These are phyloP conservation scores for Hyperoplus lanceolatus DNA, from an alignment of 2,797 vertebrate genomes.

Conservation along the genomic window DNA sequence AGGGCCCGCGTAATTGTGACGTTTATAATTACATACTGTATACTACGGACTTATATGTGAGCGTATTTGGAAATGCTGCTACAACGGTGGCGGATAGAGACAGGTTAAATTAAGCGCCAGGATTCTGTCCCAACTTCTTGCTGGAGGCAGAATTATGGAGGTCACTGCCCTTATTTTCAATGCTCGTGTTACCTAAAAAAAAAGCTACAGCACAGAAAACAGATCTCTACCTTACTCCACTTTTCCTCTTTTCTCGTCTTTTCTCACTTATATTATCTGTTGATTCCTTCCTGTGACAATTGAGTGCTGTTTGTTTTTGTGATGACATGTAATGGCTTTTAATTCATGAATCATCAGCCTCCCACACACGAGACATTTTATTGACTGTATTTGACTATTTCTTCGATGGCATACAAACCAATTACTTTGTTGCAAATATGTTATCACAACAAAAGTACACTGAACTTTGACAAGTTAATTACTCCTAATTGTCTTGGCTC, in stretches of 20 bases:
- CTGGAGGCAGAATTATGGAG: conserved; percentile 30
- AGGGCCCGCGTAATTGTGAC: background rate
- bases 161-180: conserved; percentile 30
- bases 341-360: conserved; percentile 28
- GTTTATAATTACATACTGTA: background rate
- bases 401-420: conserved; percentile 10
- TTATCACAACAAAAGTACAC: background rate
- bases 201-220: background rate
- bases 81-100: conserved; percentile 6
- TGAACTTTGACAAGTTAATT: conserved; percentile 8
- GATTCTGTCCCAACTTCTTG: conserved; percentile 26
- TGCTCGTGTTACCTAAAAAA: conserved; percentile 11
- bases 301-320: background rate
- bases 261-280: background rate
- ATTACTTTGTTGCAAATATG: background rate
- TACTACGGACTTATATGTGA: too few species aligned
- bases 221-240: background rate
- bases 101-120: conserved; percentile 42
- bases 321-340: conserved; percentile 10
- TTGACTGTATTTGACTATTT: background rate
- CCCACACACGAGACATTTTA: background rate
- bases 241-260: background rate
- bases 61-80: background rate
- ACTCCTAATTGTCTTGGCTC: background rate
- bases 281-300: background rate